phyloP scores from a whole-genome alignment of 2,113 vertebrate genomes.

The Deroptyus accipitrinus region DNA sequence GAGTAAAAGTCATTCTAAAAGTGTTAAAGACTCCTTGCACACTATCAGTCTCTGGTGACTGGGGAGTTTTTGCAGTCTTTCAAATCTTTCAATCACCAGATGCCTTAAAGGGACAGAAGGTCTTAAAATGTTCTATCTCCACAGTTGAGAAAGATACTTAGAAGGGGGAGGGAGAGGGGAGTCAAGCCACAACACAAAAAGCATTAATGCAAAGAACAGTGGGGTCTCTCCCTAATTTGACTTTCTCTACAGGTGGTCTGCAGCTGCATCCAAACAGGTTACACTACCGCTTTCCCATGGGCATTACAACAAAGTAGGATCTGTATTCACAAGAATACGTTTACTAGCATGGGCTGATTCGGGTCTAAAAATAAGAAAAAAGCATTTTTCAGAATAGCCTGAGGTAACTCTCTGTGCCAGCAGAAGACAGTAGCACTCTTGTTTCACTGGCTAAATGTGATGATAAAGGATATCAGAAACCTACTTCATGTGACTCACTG shows the following conservation, averaged over 20 bases:
- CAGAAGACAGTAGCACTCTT: conserved; percentile 90
- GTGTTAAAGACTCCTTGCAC: conserved; percentile 47
- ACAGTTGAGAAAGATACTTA: conserved; percentile 73
- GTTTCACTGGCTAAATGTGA: conserved; percentile 81
- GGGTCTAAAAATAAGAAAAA: conserved; percentile 89
- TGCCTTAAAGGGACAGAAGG: conserved; percentile 80
- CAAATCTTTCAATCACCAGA: conserved; percentile 75
- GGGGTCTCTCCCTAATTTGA: conserved; percentile 92
- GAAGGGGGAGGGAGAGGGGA: conserved; percentile 74
- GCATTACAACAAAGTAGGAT: conserved; percentile 79
- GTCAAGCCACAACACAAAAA: conserved; percentile 84
- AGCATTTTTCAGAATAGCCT: conserved; percentile 83
- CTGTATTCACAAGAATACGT: conserved; percentile 83
- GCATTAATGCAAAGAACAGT: conserved; percentile 87
- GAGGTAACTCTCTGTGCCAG: conserved; percentile 84
- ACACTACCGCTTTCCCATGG: conserved; percentile 76
- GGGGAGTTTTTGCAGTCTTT: conserved; percentile 74
- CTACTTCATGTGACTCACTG: conserved; percentile 87
- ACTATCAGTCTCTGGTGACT: conserved; percentile 59
- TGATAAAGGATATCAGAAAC: conserved; percentile 89
- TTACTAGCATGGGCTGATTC: conserved; percentile 78
- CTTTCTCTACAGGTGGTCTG: conserved; percentile 95
- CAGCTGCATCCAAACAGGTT: conserved; percentile 93
- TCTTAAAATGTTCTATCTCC: conserved; percentile 73
- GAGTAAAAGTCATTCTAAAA: conserved; percentile 57